Conservation (phyloP, 2,888 invertebrate species). For the Elmis aenea region DNA sequence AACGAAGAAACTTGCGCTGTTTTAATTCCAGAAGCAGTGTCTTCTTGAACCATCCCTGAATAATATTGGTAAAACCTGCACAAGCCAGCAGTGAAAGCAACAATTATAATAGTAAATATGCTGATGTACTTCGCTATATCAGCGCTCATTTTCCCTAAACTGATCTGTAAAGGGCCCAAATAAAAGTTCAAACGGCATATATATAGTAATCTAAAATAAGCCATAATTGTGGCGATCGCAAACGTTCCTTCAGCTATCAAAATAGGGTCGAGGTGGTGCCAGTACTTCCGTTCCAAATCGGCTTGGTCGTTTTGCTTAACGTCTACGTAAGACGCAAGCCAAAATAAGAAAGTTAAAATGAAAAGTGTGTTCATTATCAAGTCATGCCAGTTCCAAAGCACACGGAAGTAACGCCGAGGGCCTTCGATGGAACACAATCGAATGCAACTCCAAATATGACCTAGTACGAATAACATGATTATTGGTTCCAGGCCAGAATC, state of each 20-base stretch:
- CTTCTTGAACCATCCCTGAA: constrained; percentile 57
- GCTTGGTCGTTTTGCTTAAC: constrained; percentile 45
- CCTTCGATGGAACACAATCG: constrained; percentile 56
- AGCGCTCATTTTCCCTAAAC: constrained; percentile 63
- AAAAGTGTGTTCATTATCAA: constrained; percentile 56
- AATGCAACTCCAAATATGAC: constrained; percentile 53
- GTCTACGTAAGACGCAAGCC: constrained; percentile 56
- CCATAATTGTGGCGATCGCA: constrained; percentile 61
- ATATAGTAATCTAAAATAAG: constrained; percentile 59
- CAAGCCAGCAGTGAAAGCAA: constrained; percentile 58
- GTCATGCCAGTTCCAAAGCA: constrained; percentile 61
- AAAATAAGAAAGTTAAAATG: constrained; percentile 56
- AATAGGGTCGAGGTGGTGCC: constrained; percentile 60
- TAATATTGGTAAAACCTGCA: constrained; percentile 63
- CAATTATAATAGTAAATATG: constrained; percentile 56
- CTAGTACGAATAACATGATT: constrained; percentile 50
- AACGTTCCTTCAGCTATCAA: constrained; percentile 63
- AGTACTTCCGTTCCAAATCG: constrained; percentile 58
- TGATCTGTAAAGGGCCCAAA: constrained; percentile 63
- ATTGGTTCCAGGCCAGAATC: constrained; percentile 51
- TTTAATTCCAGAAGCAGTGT: constrained; percentile 54
- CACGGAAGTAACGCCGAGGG: constrained; percentile 52
- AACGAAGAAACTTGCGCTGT: constrained; percentile 54
- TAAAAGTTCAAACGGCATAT: constrained; percentile 59
- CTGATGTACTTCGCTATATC: constrained; percentile 60